Evolutionary conservation across 1,140 invertebrate genomes (phyloP).

Genomic region (Metopolophium dirhodum): DNA sequence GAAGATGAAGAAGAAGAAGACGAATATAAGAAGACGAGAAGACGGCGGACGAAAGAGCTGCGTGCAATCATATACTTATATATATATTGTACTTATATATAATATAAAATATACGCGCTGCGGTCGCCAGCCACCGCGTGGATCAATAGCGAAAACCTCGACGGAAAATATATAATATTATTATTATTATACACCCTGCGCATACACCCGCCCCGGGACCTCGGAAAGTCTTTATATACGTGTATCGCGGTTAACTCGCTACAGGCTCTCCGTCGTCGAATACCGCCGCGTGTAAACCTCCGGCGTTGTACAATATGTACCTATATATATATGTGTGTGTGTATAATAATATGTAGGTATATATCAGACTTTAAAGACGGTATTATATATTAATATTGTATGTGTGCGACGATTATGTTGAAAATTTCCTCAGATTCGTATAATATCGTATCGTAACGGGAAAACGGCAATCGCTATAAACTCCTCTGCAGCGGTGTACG

Average conservation of each 20-base stretch:
- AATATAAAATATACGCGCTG: neutral
- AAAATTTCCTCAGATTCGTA: too few species aligned
- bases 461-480: too few species aligned
- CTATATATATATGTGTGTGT: too few species aligned
- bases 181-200: slow-evolving; percentile 18
- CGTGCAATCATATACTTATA: neutral
- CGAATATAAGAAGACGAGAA: neutral
- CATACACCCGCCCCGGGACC: neutral
- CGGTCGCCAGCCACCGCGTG: neutral
- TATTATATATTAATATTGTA: too few species aligned
- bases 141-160: slow-evolving; percentile 39
- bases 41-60: neutral
- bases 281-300: too few species aligned
- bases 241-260: neutral
- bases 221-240: neutral
- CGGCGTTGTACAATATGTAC: too few species aligned
- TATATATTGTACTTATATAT: neutral
- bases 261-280: neutral
- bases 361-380: too few species aligned
- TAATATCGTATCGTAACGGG: too few species aligned
- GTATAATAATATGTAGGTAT: too few species aligned
- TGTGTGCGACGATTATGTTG: too few species aligned
- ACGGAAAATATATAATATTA: slow-evolving; percentile 14
- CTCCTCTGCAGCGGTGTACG: too few species aligned
- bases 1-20: too few species aligned